Conservation (phyloP, 2,888 invertebrate genomes). For the Sinhomidia bicolor region DNA sequence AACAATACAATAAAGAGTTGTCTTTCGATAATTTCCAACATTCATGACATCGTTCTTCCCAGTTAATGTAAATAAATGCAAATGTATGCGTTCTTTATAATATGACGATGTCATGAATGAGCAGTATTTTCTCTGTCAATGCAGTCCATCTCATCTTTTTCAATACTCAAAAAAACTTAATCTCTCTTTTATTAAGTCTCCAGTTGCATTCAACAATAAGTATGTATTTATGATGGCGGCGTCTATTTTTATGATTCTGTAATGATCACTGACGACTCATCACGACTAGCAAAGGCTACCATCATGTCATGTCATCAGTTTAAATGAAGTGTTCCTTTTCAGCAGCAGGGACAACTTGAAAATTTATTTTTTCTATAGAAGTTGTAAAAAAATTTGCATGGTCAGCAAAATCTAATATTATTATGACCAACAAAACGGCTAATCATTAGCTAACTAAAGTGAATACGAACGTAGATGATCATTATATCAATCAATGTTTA, state of each 20-base stretch:
- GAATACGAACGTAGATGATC: background rate
- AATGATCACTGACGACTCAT: conserved; percentile 30
- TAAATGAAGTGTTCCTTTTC: conserved; percentile 39
- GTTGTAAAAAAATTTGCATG: background rate
- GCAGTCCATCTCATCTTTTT: background rate
- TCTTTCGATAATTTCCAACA: conserved; percentile 31
- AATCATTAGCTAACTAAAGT: background rate
- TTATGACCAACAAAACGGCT: background rate
- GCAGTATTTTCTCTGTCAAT: too few relatives aligned
- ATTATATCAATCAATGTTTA: background rate
- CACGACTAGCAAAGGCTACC: conserved; percentile 28
- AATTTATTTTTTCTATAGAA: background rate
- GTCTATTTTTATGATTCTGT: conserved; percentile 27
- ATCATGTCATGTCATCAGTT: conserved; percentile 42
- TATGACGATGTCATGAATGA: too few relatives aligned
- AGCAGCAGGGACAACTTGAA: background rate
- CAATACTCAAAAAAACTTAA: background rate
- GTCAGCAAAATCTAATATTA: background rate
- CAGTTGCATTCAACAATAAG: background rate
- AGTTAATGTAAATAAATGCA: conserved; percentile 4
- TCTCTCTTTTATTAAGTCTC: background rate
- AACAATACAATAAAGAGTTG: conserved; percentile 15
- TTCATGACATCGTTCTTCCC: conserved; percentile 25
- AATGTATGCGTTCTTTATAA: background rate
- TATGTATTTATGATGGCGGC: background rate